Percentiles rank a stretch among this genome's conserved stretches.
phyloP scores from a whole-genome alignment of 2,797 vertebrate species.

The Caiman crocodilus region DNA sequence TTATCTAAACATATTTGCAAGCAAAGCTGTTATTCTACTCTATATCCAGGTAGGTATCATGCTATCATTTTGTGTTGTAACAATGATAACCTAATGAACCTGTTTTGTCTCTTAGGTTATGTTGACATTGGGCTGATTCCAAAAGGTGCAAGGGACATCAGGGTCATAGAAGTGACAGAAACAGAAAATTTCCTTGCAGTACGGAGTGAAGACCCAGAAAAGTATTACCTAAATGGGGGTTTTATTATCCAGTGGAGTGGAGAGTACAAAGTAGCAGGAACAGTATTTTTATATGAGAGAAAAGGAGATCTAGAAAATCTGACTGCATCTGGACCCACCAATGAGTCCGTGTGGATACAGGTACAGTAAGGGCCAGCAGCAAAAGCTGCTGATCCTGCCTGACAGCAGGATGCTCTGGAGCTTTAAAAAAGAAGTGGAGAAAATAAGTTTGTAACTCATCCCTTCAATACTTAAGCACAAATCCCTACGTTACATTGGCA shows the following conservation, averaged over 20 bases:
- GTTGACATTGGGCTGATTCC: slow-evolving; percentile 95
- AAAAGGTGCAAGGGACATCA: slow-evolving; percentile 93
- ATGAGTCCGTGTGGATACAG: slow-evolving; percentile 93
- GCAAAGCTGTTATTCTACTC: not conserved
- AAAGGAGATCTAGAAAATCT: slow-evolving; percentile 94
- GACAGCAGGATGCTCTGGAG: not conserved
- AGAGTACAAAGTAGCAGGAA: slow-evolving; percentile 93
- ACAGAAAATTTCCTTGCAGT: slow-evolving; percentile 96
- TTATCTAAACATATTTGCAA: not conserved
- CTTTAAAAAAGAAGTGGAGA: not conserved
- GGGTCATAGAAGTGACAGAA: slow-evolving; percentile 90
- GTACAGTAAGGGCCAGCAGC: slow-evolving; percentile 70
- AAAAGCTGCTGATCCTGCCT: not conserved
- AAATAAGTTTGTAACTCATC: rapidly evolving
- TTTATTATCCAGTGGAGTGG: slow-evolving; percentile 99
- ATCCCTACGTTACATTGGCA: not conserved
- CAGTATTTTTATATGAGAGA: slow-evolving; percentile 91
- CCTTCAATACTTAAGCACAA: not conserved
- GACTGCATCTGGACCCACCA: slow-evolving; percentile 92
- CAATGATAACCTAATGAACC: not conserved
- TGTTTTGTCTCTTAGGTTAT: slow-evolving; percentile 85
- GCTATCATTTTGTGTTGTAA: not conserved
- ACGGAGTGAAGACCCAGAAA: slow-evolving; percentile 86
- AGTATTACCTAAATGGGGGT: slow-evolving; percentile 95
- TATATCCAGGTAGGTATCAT: not conserved